Evolutionary conservation across 2,113 vertebrate species (phyloP), one percentile per base, ranked within the genome.

Genomic region (Tringa solitaria): DNA sequence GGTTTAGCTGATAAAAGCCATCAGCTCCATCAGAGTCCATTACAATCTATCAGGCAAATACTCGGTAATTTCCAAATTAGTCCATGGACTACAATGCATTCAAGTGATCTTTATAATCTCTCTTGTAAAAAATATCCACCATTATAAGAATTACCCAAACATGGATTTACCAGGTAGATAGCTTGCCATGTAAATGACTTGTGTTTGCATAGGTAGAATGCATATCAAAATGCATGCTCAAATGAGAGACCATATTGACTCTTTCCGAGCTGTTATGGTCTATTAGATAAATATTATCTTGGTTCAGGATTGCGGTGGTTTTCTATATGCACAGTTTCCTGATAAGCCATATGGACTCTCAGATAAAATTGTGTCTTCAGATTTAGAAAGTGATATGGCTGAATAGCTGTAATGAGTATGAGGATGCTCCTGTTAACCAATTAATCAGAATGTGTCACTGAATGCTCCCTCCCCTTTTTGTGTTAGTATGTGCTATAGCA

Each of bases 281-380:
- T 97, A 97, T 97, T 96, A 95, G 96, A 94, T 93, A 97, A 97
- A 97, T 96, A 97, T 95, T 97, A 96, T 97, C 91, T 92, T 43
- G 74, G 90, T 92, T 94, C 59, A 73, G 87, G 91, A 97, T 84
- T 97, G 94, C 89, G 84, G 77, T 89, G 93, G 82, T 93, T 95
- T 95, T 94, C 92, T 95, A 96, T 96, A 95, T 72, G 91, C 96
- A 95, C 69, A 89, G 76, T 87, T 97, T 87, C 91, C 89, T 74
- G 91, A 97, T 97, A 97, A 97, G 95, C 96, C 97, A 97, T 97
- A 97, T 97, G 96, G 97, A 92, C 91, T 90, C 95, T 69, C 77
- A 91, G 96, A 97, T 97, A 97, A 97, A 97, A 97, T 85, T 94
- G 89, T 97, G 93, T 77, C 77, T 97, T 96, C 89, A 88, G 91